Conservation (phyloP, 64 coral and sea anemone genomes). For the Catalaphyllia jardinei region DNA sequence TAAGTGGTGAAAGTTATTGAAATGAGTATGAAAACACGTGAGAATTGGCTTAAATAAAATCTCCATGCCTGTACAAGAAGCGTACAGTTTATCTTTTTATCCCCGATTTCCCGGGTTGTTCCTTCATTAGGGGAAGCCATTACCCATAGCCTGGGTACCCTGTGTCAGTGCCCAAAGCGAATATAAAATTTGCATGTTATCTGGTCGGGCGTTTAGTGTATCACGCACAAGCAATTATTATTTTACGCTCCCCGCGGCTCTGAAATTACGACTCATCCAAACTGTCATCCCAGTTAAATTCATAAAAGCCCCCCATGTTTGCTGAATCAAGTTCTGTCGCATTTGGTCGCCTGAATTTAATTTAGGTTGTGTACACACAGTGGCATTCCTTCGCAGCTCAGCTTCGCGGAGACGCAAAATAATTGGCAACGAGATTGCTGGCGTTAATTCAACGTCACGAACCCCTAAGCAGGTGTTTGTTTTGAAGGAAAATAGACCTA, state of each 20-base stretch:
- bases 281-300: slow-evolving; percentile 23
- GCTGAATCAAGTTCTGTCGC: slow-evolving; percentile 25
- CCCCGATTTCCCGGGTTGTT: no score
- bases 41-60: no score
- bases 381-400: slow-evolving; percentile 27
- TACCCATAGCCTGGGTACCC: neutral
- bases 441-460: slow-evolving; percentile 6
- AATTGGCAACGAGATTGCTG: neutral
- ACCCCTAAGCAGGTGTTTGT: slow-evolving; percentile 41
- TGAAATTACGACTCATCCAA: slow-evolving; percentile 4
- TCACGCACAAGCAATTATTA: slow-evolving; percentile 12
- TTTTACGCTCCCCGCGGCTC: neutral
- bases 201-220: neutral
- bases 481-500: slow-evolving; percentile 37
- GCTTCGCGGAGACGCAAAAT: neutral
- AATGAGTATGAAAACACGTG: no score
- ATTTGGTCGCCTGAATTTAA: slow-evolving; percentile 32
- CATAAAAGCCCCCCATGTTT: slow-evolving; percentile 30
- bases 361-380: slow-evolving; percentile 35
- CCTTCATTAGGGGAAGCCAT: neutral
- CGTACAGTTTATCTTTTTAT: no score
- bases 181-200: slow-evolving; percentile 14
- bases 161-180: neutral
- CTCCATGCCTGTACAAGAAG: no score
- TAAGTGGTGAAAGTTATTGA: no score